These are phyloP conservation scores for Anoplius nigerrimus DNA, from an alignment of 2,888 invertebrate species.

Conservation along the genomic window DNA sequence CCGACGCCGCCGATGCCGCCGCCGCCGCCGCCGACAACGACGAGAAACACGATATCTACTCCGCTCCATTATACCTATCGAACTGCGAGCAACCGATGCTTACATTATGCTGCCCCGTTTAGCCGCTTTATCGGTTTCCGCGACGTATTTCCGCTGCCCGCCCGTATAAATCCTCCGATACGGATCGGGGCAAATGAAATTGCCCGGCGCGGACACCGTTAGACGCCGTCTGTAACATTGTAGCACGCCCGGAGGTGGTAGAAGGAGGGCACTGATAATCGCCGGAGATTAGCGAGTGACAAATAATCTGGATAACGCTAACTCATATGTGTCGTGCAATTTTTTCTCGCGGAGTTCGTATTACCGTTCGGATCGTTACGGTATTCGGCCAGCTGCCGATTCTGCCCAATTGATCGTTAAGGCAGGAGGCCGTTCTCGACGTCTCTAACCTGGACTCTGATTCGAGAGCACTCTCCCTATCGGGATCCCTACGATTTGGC, in stretches of 20 bases:
- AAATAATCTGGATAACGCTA: no score
- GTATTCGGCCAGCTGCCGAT: no score
- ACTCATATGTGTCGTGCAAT: no score
- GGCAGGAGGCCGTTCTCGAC: no score
- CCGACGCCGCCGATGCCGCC: neutral
- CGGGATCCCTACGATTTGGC: no score
- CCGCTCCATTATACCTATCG: slow-evolving; percentile 1
- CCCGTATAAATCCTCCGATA: slow-evolving; percentile 53
- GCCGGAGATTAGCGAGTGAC: no score
- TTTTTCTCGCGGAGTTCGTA: no score
- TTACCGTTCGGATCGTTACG: no score
- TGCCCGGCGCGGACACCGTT: slow-evolving; percentile 47
- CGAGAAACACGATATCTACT: neutral
- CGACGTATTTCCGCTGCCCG: slow-evolving; percentile 49
- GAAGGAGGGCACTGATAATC: no score
- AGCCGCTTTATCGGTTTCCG: slow-evolving; percentile 51
- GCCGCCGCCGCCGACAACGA: neutral
- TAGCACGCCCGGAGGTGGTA: slow-evolving; percentile 22
- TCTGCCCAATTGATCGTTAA: no score
- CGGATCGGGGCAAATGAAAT: slow-evolving; percentile 58
- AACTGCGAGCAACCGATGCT: slow-evolving; percentile 18
- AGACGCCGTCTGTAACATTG: slow-evolving; percentile 47
- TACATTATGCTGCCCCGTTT: slow-evolving; percentile 26
- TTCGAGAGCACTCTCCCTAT: no score
- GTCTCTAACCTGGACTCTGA: no score